Evolutionary conservation across 2,797 vertebrate genomes (phyloP), one percentile per base, ranked within the genome.

Genomic region (Sebastes glaucus): DNA sequence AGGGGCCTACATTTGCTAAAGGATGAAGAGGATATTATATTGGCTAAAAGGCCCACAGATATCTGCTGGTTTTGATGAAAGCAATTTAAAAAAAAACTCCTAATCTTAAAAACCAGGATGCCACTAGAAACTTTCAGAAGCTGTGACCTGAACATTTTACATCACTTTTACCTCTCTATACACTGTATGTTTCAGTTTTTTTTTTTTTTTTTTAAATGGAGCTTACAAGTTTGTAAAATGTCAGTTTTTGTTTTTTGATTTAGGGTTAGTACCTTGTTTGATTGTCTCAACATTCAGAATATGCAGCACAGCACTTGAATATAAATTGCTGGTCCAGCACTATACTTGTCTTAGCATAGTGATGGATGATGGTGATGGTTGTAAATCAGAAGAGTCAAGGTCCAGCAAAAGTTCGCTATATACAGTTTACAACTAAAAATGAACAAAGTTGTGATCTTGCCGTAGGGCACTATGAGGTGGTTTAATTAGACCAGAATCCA

Each of bases 101-200:
- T 72, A 81, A 79, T 68, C 62, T 62, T 38, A 11, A 4, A 61
- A 68, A 38, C 16, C 46, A 42, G n/a, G 33, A 86, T 77, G 74
- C 49, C 61, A 75, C 35, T 22, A 61, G 59, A 57, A 81, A 59
- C 23, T 38, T 64, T 77, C 11, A n/a, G 16, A 68, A 77, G n/a
- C 52, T 88, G 35, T 71, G 22, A 59, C n/a, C 33, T 30, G 49
- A 70, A 56, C 32, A 28, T 74, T 68, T 22, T 1, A 64, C 14
- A 65, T 79, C 14, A 70, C 30, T 53, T 67, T 74, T 11, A 59
- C 35, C 7, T 80, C 30, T 42, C 1, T 60, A 14, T 42, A 2
- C 33, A 25, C 2, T 18, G 1, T 28, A 7, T 6, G 22, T 63
- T 66, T 73, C 52, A 53, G n/a, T 49, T 73, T 49, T 77, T 52